Evolutionary conservation across 1,140 invertebrate genomes (phyloP), one percentile per base, ranked within the genome.

Genomic region (Drosophila repletoides): DNA sequence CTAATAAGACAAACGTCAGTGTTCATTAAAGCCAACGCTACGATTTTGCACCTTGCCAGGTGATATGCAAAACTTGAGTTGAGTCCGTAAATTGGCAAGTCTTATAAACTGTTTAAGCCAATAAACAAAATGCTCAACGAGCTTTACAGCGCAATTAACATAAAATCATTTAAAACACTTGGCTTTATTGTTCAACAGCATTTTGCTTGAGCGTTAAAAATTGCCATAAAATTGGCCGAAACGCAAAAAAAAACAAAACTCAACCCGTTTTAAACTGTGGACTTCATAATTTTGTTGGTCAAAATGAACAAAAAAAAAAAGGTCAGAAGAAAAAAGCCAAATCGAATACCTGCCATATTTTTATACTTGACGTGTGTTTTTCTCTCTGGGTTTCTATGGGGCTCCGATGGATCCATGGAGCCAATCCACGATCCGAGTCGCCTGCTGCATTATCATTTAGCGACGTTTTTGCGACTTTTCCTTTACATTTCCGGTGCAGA

Each of bases 401-500:
- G 21, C 43, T 81, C 76, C 77, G 76, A 76, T 81, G 64, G 77
- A 38, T 12, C 15, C 7, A 15, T 10, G 12, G 7, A 36, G 7
- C 6, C 14, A 41, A 31, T 40, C 45, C 21, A 5, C 36, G 55
- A 70, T 43, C 28, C 26, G 40, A 15, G 45, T 31, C 52, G 63
- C 48, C 22, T 59, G 65, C 79, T 53, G 60, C 67, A 86, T 79
- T 79, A 86, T 74, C 79, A 86, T 84, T 83, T 84, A 67, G 70
- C 61, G 76, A 67, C 69, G 72, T 72, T 77, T 80, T 84, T 84
- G 52, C 61, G 53, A 49, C 21, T 65, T 63, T 58, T 48, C 24
- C 29, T 67, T 79, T 80, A 86, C 80, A 86, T 86, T 86, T 86
- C 80, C 80, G 80, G 80, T 73, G 73, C 46, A 46, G 52, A 72